Percentiles rank a stretch among this genome's conserved stretches.
phyloP scores from a whole-genome alignment of 1,140 invertebrate genomes.

The Kradibia gibbosae region DNA sequence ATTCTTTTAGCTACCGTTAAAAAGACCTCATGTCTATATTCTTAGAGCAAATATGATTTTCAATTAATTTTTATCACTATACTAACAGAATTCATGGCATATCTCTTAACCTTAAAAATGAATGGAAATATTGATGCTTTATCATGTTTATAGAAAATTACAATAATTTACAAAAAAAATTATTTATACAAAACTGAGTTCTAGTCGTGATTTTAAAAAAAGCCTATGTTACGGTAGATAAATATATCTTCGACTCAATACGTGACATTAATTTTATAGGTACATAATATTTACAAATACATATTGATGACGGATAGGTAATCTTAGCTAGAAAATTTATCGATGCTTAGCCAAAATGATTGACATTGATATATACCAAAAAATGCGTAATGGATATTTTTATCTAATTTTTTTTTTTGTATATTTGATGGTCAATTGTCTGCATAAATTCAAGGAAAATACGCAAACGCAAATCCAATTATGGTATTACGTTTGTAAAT shows the following conservation, averaged over 20 bases:
- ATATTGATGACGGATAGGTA: background rate
- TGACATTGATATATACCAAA: background rate
- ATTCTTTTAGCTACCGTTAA: no score
- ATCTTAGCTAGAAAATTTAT: background rate
- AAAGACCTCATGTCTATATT: no score
- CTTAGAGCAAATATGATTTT: no score
- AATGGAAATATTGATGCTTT: background rate
- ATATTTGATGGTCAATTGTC: background rate
- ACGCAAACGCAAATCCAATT: background rate
- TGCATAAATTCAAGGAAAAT: no score
- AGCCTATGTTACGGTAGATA: background rate
- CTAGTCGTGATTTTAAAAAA: background rate
- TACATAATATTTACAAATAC: background rate
- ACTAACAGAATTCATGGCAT: no score
- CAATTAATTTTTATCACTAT: no score
- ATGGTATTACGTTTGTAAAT: background rate
- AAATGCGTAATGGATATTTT: background rate
- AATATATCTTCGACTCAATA: background rate
- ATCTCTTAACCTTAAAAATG: background rate
- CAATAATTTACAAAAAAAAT: background rate
- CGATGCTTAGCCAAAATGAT: background rate
- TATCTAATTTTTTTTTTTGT: background rate
- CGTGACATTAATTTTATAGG: background rate
- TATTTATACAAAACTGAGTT: background rate
- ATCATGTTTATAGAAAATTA: background rate